phyloP scores from a whole-genome alignment of 2,888 invertebrate genomes.

The Bruchidius siliquastri region DNA sequence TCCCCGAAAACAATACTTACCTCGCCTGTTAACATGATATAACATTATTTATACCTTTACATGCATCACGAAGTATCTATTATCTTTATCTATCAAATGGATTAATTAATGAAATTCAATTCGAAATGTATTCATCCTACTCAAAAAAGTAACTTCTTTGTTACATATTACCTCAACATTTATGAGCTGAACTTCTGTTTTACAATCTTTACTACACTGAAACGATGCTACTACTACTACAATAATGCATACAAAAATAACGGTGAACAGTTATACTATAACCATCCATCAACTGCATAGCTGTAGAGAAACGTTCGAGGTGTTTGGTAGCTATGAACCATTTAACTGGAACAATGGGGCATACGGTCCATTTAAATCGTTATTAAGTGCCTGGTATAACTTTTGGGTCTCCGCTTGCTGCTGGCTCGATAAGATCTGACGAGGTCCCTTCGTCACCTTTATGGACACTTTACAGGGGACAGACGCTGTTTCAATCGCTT shows the following conservation, averaged over 20 bases:
- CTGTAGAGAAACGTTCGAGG: background rate
- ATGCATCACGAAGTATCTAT: no score
- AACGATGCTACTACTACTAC: background rate
- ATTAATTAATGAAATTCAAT: no score
- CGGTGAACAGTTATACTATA: background rate
- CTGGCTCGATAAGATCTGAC: constrained; percentile 31
- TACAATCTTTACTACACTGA: no score
- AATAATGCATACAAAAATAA: background rate
- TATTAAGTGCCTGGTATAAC: constrained; percentile 37
- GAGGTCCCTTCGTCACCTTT: constrained; percentile 31
- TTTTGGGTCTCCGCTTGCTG: constrained; percentile 36
- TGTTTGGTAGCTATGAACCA: constrained; percentile 18
- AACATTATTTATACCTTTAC: no score
- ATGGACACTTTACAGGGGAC: constrained; percentile 21
- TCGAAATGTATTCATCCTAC: no score
- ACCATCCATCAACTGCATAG: background rate
- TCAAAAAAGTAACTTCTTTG: no score
- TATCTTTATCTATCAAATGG: no score
- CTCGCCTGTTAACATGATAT: no score
- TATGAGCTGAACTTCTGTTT: no score
- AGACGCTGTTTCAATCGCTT: constrained; percentile 13
- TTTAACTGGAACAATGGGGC: constrained; percentile 33
- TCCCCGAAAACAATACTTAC: no score
- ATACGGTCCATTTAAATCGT: constrained; percentile 39
- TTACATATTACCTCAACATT: no score